Base-by-base conservation (phyloP, 37 sponge, comb jelly and placozoan genomes). In the Chondrosia reniformis region DNA sequence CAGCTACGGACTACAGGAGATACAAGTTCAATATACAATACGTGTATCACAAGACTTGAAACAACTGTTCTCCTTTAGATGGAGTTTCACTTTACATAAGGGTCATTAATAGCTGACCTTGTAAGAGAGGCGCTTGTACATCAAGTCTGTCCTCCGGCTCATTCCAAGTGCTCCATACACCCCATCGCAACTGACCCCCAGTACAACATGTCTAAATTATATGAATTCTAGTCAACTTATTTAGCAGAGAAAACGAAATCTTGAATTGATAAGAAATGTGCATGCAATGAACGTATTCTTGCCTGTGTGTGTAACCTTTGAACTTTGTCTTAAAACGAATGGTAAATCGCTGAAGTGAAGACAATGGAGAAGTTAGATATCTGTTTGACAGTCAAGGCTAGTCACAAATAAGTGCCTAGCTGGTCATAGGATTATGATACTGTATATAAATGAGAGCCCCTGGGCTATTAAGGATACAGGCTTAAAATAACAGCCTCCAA, bases 401-500 rank as follows among this genome's bases (percentile, higher is more conserved):
- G n/a, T n/a, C n/a, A n/a, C n/a, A n/a, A n/a, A n/a, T n/a, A n/a
- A n/a, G n/a, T n/a, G n/a, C n/a, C n/a, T n/a, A n/a, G n/a, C n/a
- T n/a, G n/a, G n/a, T n/a, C n/a, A n/a, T n/a, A n/a, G n/a, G n/a
- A 25, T 64, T 24, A 24, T 28, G 13, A 25, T 64, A 64, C 13
- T 25, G 13, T 24, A 28, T 15, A 17, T 24, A 64, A 21, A 13
- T 15, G 13, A 64, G 67, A 19, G 15, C 13, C 19, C 13, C n/a
- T n/a, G n/a, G n/a, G 22, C n/a, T 34, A 19, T n/a, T n/a, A n/a
- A 69, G 63, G 78, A 71, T 97, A 97, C 79, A 97, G 76, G 5
- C 89, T 62, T 30, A 97, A 65, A 31, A 97, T 46, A 3, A 92
- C 90, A n/a, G 98, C 98, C 83, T 97, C 98, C 30, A 97, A 79